These are phyloP conservation scores for Brachyhypopomus occidentalis DNA, from an alignment of 2,113 vertebrate genomes.

Conservation along the genomic window DNA sequence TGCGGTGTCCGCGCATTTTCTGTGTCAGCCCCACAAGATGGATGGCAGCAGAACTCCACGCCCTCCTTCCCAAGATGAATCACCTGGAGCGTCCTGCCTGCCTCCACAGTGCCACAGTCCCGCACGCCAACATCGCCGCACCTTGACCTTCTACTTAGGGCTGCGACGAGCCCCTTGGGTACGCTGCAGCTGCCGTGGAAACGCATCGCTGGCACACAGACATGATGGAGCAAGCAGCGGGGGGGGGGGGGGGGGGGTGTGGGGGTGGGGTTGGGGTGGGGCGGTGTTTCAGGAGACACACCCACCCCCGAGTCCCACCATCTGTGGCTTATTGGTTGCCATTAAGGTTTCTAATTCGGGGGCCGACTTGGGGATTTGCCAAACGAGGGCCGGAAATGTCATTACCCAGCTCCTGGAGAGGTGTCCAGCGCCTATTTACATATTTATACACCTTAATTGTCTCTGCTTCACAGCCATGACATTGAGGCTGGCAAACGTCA, in stretches of 20 bases:
- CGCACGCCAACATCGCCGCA: slow-evolving; percentile 63
- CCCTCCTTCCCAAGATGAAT: slow-evolving; percentile 66
- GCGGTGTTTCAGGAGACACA: slow-evolving; percentile 67
- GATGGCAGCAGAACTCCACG: slow-evolving; percentile 63
- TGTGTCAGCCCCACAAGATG: slow-evolving; percentile 69
- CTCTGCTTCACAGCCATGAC: slow-evolving; percentile 73
- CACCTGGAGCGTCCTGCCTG: slow-evolving; percentile 69
- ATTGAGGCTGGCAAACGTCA: slow-evolving; percentile 64
- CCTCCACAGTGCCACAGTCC: slow-evolving; percentile 48
- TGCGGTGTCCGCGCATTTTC: slow-evolving; percentile 60
- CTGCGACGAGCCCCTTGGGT: slow-evolving; percentile 71
- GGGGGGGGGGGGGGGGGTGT: slow-evolving; percentile 47
- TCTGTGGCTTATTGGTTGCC: slow-evolving; percentile 79
- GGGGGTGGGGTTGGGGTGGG: no score
- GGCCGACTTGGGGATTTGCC: slow-evolving; percentile 78
- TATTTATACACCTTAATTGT: slow-evolving; percentile 80
- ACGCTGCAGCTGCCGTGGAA: slow-evolving; percentile 71
- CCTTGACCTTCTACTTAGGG: slow-evolving; percentile 75
- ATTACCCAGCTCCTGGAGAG: slow-evolving; percentile 70
- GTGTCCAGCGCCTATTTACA: slow-evolving; percentile 77
- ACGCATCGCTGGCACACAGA: slow-evolving; percentile 65
- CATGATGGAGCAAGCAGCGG: slow-evolving; percentile 64
- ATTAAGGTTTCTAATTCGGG: slow-evolving; percentile 81
- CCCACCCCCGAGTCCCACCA: slow-evolving; percentile 76
- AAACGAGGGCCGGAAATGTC: slow-evolving; percentile 78